Evolutionary conservation across 1,140 invertebrate species (phyloP), one percentile per base, ranked within the genome.

Genomic region (Neuroterus valhalla): DNA sequence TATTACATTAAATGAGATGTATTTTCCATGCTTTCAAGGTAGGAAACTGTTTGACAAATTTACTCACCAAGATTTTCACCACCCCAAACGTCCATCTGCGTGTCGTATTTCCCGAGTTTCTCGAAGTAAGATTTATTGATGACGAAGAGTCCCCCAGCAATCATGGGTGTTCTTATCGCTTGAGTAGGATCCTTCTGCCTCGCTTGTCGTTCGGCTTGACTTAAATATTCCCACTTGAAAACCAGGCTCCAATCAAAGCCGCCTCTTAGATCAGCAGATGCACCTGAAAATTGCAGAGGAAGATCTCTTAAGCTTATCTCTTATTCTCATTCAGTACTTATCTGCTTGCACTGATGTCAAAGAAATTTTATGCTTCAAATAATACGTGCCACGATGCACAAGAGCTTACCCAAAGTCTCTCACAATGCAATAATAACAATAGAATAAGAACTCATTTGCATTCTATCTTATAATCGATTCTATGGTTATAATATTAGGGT

Each of bases 211-310:
- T 98, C 97, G 0, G 93, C 88, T 72, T 96, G 94, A 50, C 95
- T 96, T 70, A 99, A 92, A 86, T 97, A 97, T 86, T 99, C 97
- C 98, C 97, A 98, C 91, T 98, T 96, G 87, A 94, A 94, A 55
- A 98, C 98, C 42, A 99, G 91, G 91, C 98, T 99, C 98, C 98
- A 99, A 90, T 99, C 98, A 89, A 99, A 99, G 15, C 97, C 97
- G 68, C 97, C 96, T 75, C 97, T 92, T 42, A 98, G 91, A 90
- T 98, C 95, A 6, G 97, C 95, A 38, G 96, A 97, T 14, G 96
- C 97, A 8, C 95, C 89, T 90, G 72, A 62, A 23, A 82, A 66
- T 62, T 12, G 14, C 5, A 26, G 23, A 62, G 21, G 52, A 8
- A 66, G 66, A 68, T 31, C 71, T 67, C 0, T 68, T 72, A 70